phyloP scores from a whole-genome alignment of 2,888 invertebrate genomes.

The Hoplodrina ambigua region DNA sequence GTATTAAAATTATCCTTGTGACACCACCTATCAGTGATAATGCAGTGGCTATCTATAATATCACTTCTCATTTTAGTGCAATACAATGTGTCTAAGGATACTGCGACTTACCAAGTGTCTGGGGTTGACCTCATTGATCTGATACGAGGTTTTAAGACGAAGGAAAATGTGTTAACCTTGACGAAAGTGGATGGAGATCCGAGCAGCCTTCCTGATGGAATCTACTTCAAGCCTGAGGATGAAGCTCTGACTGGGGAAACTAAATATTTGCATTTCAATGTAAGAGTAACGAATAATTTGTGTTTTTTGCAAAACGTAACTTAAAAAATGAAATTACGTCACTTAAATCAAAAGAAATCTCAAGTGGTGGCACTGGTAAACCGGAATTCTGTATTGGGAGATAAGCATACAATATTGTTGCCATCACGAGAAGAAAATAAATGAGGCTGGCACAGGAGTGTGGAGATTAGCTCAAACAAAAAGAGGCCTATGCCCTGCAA shows the following conservation, averaged over 20 bases:
- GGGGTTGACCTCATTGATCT: constrained; percentile 69
- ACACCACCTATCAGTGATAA: constrained; percentile 51
- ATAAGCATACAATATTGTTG: too few relatives aligned
- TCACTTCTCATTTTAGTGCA: constrained; percentile 55
- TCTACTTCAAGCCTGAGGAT: constrained; percentile 74
- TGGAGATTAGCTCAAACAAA: background rate
- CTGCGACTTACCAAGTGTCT: constrained; percentile 62
- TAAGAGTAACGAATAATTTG: constrained; percentile 49
- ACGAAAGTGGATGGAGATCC: constrained; percentile 65
- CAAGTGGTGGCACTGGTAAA: too few relatives aligned
- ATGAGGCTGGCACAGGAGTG: too few relatives aligned
- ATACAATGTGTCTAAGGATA: constrained; percentile 61
- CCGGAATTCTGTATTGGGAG: too few relatives aligned
- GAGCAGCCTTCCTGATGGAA: constrained; percentile 69
- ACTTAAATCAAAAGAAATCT: too few relatives aligned
- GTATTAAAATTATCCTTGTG: constrained; percentile 57
- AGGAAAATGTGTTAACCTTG: constrained; percentile 57
- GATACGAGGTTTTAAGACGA: constrained; percentile 66
- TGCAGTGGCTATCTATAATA: constrained; percentile 55
- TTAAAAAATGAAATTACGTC: too few relatives aligned
- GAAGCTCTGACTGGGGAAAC: constrained; percentile 57
- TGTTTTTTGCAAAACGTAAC: background rate
- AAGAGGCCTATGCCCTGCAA: too few relatives aligned
- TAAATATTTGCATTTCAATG: constrained; percentile 59
- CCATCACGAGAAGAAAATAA: too few relatives aligned